phyloP scores from a whole-genome alignment of 2,113 vertebrate species.

The Gymnocephalus cernua region DNA sequence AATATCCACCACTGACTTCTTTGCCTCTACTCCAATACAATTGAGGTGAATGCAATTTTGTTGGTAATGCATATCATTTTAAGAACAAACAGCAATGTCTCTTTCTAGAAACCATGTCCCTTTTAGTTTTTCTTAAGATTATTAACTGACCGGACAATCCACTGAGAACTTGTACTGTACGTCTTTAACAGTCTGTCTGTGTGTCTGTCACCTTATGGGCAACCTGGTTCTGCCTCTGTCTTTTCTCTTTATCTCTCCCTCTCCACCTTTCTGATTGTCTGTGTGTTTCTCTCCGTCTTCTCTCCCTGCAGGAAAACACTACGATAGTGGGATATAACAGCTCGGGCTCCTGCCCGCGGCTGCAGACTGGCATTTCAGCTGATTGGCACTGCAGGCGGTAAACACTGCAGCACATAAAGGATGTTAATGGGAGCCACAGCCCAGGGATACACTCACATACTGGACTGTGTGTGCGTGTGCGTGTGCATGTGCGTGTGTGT shows the following conservation, averaged over 20 bases:
- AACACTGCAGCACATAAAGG: constrained; percentile 44
- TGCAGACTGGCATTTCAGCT: constrained; percentile 62
- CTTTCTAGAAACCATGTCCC: background rate
- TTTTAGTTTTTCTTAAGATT: background rate
- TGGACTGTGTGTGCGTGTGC: background rate
- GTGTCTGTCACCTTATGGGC: background rate
- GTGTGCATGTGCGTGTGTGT: constrained; percentile 30
- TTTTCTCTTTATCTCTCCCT: constrained; percentile 27
- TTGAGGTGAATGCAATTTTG: too few relatives aligned
- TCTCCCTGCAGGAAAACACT: constrained; percentile 49
- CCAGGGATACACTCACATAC: constrained; percentile 31
- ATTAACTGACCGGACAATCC: background rate
- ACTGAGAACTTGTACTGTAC: background rate
- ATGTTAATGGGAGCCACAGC: constrained; percentile 65
- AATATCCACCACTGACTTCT: background rate
- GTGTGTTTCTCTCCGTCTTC: constrained; percentile 8
- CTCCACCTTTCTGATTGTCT: constrained; percentile 41
- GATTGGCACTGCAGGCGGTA: constrained; percentile 67
- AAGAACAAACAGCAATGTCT: background rate
- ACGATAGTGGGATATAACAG: constrained; percentile 28
- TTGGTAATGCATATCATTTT: background rate
- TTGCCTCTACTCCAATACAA: too few relatives aligned
- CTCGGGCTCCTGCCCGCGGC: constrained; percentile 34
- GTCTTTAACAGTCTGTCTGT: background rate
- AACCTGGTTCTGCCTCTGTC: constrained; percentile 5